Conservation (phyloP, 2,797 vertebrate species). For the Liasis olivaceus region DNA sequence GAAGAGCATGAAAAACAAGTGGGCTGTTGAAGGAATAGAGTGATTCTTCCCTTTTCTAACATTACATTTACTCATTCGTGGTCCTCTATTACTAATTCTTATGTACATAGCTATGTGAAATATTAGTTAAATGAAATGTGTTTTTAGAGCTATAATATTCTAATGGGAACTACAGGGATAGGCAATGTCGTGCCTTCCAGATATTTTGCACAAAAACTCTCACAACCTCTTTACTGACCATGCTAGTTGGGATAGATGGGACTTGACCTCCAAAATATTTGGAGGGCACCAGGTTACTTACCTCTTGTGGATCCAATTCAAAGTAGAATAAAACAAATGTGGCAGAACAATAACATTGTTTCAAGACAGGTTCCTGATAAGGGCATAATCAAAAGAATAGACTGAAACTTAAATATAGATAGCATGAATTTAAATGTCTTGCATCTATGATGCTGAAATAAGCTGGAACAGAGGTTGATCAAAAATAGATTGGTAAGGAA, state of each 20-base stretch:
- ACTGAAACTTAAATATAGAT: background rate
- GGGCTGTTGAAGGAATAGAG: background rate
- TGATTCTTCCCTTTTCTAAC: background rate
- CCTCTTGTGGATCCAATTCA: background rate
- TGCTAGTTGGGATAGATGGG: background rate
- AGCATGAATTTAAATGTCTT: background rate
- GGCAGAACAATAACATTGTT: background rate
- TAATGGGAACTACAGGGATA: background rate
- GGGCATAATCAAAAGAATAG: background rate
- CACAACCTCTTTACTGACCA: background rate
- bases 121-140: background rate
- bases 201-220: background rate
- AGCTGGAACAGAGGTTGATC: background rate
- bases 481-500: conserved; percentile 7
- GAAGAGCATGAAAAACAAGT: background rate
- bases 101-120: background rate
- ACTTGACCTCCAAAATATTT: background rate
- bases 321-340: background rate
- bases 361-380: background rate
- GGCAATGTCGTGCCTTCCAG: background rate
- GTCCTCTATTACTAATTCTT: background rate
- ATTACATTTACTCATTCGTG: background rate
- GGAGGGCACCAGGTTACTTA: background rate
- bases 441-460: background rate
- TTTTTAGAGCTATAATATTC: background rate